Evolutionary conservation across 2,797 vertebrate genomes (phyloP), one percentile per base, ranked within the genome.

Genomic region (Gallinago solitaria): DNA sequence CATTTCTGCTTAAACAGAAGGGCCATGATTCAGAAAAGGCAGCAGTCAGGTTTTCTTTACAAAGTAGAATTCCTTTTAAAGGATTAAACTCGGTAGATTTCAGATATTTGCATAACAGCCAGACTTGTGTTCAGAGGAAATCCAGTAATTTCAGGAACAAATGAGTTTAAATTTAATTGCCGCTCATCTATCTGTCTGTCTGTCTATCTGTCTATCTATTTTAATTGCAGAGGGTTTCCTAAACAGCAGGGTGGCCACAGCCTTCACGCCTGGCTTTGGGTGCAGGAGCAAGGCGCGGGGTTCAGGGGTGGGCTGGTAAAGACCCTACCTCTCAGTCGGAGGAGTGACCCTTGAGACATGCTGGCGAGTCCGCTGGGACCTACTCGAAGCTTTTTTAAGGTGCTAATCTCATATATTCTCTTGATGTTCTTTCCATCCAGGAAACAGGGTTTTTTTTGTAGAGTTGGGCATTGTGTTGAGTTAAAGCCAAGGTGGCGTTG

Each of bases 1-100:
- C 59, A 86, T 89, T 89, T 92, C 64, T 87, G 57, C 94, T 77
- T 91, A 91, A 91, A 94, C 68, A 93, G 93, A 87, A 87, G 32
- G 51, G 14, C 89, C 51, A 73, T 63, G 39, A 89, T 93, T 95
- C 37, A 70, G 67, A 90, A 89, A 50, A 30, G 14, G 11, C 54
- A 88, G 59, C 45, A 68, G 23, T 85, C 48, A 78, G 81, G 24
- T 75, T 88, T 81, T 78, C 76, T 93, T 61, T 88, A 86, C 71
- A 48, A 80, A 90, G 20, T 9, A 78, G 30, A 77, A 54, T 86
- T 87, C 61, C 21, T 81, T 59, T 68, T 63, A 75, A 88, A 93
- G 32, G 59, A 71, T 51, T 57, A 59, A 64, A 74, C 16, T 5
- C 45, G 51, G 11, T 51, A 28, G 41, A 33, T 83, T 82, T 87